Conservation (phyloP, 2,113 vertebrate genomes). For the Fulmarus glacialis region DNA sequence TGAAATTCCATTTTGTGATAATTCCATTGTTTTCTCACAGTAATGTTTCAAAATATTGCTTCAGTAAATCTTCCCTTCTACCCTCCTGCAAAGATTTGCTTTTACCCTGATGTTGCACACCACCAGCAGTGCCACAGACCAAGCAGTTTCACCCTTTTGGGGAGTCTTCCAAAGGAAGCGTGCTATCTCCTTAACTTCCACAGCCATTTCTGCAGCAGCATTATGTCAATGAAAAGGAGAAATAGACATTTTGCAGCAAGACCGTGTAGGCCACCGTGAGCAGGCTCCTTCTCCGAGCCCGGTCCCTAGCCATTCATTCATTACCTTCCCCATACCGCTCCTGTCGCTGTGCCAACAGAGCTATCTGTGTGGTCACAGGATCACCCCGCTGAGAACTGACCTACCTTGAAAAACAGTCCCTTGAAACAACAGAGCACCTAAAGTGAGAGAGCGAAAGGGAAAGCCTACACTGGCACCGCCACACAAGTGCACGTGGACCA, state of each 20-base stretch:
- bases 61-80: constrained; percentile 1
- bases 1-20: constrained; percentile 54
- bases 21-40: constrained; percentile 46
- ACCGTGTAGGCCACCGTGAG: neutral
- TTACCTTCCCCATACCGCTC: neutral
- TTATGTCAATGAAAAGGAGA: neutral
- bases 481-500: accelerated
- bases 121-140: neutral
- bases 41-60: constrained; percentile 8
- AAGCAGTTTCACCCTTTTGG: neutral
- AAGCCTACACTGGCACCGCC: neutral
- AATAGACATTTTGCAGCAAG: neutral
- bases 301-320: neutral
- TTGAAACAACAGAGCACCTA: neutral
- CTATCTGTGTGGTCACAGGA: too few relatives aligned
- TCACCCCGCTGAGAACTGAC: neutral
- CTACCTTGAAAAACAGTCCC: neutral
- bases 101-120: neutral
- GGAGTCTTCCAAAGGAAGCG: neutral
- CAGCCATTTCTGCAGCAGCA: neutral
- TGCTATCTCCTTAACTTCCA: neutral
- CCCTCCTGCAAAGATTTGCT: neutral
- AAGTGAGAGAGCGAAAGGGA: neutral
- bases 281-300: neutral
- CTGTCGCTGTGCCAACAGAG: neutral